phyloP scores from a whole-genome alignment of 2,888 invertebrate genomes.

The Drosophila prolongata region DNA sequence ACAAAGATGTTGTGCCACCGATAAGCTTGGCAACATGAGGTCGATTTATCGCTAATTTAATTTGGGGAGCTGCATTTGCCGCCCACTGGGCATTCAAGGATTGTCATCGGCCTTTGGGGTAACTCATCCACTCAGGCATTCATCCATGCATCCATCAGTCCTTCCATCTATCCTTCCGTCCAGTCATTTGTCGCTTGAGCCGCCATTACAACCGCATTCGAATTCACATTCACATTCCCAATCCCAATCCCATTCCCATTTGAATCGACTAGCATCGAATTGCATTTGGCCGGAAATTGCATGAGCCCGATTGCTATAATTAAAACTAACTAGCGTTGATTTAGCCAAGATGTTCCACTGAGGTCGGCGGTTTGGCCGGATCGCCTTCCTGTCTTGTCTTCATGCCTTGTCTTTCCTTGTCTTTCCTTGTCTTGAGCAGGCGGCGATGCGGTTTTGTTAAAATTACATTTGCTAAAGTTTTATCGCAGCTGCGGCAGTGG shows the following conservation, averaged over 20 bases:
- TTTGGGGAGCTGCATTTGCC: not conserved
- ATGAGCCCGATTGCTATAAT: conserved; percentile 81
- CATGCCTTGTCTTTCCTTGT: not conserved
- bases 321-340: conserved; percentile 79
- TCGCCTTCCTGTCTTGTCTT: conserved; percentile 9
- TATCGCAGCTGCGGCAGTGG: conserved; percentile 68
- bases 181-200: conserved; percentile 11
- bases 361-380: conserved; percentile 32
- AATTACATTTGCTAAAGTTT: conserved; percentile 81
- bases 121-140: conserved; percentile 2
- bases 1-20: not conserved
- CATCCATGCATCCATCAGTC: conserved; percentile 1
- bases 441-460: conserved; percentile 80
- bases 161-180: conserved; percentile 1
- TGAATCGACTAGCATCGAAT: conserved; percentile 34
- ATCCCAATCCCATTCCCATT: conserved; percentile 16
- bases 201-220: conserved; percentile 7
- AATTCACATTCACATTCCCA: conserved; percentile 18
- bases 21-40: not conserved
- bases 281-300: conserved; percentile 72
- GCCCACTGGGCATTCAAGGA: not conserved
- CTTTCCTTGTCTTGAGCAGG: conserved; percentile 71
- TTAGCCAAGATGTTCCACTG: conserved; percentile 59
- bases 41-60: not conserved
- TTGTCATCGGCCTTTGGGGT: not conserved